Evolutionary conservation across 2,113 vertebrate species (phyloP), one percentile per base, ranked within the genome.

Genomic region (Hyla sarda): DNA sequence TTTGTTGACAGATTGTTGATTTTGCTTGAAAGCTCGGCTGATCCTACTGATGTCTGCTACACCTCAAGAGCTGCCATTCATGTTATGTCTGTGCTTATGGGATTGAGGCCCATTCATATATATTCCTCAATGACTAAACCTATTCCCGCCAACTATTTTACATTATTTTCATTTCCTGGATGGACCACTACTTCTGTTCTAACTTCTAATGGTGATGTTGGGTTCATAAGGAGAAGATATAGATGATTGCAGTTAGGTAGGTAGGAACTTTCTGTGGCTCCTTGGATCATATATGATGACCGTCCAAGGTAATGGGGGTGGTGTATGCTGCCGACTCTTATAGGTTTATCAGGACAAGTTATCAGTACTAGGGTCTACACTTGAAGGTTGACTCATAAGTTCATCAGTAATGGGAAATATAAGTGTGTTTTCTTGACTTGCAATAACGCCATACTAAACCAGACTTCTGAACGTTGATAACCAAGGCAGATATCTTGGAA

Each of bases 1-100:
- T 48, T 74, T 74, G 72, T 28, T 74, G 72, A 74, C 16, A 48
- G 72, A 74, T 47, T 48, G 37, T 74, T 45, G 41, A 28, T 25
- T 74, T 13, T 25, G 23, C 23, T 45, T n/a, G 4, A 47, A 47
- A 74, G 65, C 10, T 6, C 10, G 6, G 3, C 41, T 48, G 72
- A 25, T 74, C 13, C 37, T 74, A 47, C 41, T 74, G 41, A 47
- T 14, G 41, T 48, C 32, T 71, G 67, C 32, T 37, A 41, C 67
- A 41, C 32, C 67, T 71, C 67, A 1, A 41, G 67, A 71, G 67
- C 34, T 12, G 67, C 0, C 67, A 13, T 30, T 41, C 17, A 1
- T 21, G 17, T 11, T 34, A 16, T 69, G 67, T 41, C 67, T 23
- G 12, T 2, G 41, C 19, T 8, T 30, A 34, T 6, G 58, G 5